phyloP scores from a whole-genome alignment of 2,113 vertebrate species.

The Pyrgilauda ruficollis region DNA sequence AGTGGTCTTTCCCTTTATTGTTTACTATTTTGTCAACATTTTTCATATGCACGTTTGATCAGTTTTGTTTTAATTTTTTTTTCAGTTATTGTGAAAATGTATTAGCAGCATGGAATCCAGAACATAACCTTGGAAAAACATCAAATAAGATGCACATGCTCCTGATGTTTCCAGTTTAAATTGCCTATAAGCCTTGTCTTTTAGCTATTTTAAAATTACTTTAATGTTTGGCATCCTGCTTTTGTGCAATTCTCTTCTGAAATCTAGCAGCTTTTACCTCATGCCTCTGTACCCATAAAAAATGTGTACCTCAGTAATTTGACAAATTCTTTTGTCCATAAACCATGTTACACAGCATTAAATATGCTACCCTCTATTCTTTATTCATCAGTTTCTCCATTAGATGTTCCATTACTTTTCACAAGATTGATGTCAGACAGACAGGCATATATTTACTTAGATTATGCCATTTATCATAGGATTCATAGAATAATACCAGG shows the following conservation, averaged over 20 bases:
- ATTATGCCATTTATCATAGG: background rate
- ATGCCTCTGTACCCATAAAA: background rate
- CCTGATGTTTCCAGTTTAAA: background rate
- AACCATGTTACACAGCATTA: background rate
- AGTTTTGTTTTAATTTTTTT: background rate
- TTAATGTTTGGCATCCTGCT: background rate
- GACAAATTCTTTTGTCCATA: constrained; percentile 11
- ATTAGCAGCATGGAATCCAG: background rate
- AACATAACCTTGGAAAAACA: background rate
- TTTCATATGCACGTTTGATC: background rate
- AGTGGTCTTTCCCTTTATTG: background rate
- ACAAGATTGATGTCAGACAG: background rate
- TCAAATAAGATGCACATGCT: background rate
- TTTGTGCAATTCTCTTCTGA: background rate
- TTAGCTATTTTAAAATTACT: background rate
- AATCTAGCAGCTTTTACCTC: background rate
- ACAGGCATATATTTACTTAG: background rate
- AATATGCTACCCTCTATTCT: background rate
- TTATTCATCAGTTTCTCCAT: background rate
- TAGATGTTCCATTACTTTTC: background rate
- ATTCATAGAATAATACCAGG: background rate
- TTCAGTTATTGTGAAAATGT: background rate
- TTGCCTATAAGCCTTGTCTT: background rate
- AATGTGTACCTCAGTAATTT: background rate
- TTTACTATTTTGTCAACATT: background rate